Evolutionary conservation across 2,113 vertebrate genomes (phyloP), one percentile per base, ranked within the genome.

Genomic region (Nettapus auritus): DNA sequence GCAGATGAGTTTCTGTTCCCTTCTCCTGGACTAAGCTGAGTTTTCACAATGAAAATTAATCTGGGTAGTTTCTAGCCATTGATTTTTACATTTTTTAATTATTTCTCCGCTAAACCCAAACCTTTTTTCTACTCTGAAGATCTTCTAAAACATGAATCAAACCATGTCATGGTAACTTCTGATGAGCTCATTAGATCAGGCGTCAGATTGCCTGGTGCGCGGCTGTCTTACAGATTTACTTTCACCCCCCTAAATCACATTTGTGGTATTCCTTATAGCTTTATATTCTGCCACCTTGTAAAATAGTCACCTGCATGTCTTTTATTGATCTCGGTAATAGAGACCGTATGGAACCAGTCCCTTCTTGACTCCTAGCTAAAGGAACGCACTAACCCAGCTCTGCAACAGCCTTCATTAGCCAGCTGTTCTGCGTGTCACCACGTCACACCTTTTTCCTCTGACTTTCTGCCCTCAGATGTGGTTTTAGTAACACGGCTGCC

Each of bases 401-500:
- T 2, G 18, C 40, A 11, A 2, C 77, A 36, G 46, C n/a, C 8
- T 20, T 10, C 78, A 2, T 18, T 4, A 34, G 64, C 63, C 40
- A 18, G 2, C 55, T 8, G 0, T 10, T 29, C 66, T 3, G 20
- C 4, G 0, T 9, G 59, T 31, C 22, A 4, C 82, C 0, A 0
- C 10, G 40, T 82, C 90, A 26, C 82, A 26, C 60, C 76, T 93
- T 40, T 70, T 78, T 74, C 76, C 34, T 86, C 64, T 1, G 0
- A 46, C 66, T 71, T 69, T 36, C 19, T 82, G 17, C 56, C 44
- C 75, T 75, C 80, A 52, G 7, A 46, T 0, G 12, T 50, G 13
- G 38, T 63, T 74, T 46, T 3, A 1, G 90, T 73, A 90, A 55
- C 88, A 82, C 63, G 12, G 0, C 8, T 1, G 10, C 53, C 79